These are phyloP conservation scores for Thermophis baileyi DNA, from an alignment of 2,113 vertebrate genomes.

Conservation along the genomic window DNA sequence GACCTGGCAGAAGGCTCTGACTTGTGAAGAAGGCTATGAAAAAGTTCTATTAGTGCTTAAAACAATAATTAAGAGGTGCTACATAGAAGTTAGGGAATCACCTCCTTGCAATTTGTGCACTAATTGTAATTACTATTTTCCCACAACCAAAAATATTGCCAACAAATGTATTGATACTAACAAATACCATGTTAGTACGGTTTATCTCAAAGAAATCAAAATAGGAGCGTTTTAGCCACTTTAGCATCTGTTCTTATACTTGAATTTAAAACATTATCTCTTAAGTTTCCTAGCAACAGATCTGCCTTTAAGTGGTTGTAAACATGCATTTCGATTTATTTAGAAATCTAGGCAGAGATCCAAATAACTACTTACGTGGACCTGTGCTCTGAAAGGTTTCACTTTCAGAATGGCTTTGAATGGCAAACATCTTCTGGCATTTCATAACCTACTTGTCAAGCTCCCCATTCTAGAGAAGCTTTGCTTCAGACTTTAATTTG, in stretches of 20 bases:
- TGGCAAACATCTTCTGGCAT: neutral
- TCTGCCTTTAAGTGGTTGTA: neutral
- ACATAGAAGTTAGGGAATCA: neutral
- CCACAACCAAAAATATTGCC: neutral
- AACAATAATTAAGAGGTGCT: neutral
- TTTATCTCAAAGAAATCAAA: neutral
- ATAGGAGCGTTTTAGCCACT: neutral
- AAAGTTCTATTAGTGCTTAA: neutral
- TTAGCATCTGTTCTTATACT: neutral
- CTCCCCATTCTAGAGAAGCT: neutral
- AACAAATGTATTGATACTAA: neutral
- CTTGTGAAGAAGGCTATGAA: no score
- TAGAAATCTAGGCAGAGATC: neutral
- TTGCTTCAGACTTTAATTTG: neutral
- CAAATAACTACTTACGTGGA: neutral
- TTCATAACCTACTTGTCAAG: neutral
- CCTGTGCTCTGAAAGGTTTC: neutral
- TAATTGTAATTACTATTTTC: neutral
- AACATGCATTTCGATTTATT: neutral
- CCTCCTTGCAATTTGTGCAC: no score
- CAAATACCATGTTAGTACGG: neutral
- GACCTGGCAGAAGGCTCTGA: no score
- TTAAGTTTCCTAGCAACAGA: neutral
- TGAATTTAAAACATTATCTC: neutral
- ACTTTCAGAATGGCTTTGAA: neutral